Base-by-base conservation (phyloP, 2,888 invertebrate species). In the Neocrepidodera transversa region DNA sequence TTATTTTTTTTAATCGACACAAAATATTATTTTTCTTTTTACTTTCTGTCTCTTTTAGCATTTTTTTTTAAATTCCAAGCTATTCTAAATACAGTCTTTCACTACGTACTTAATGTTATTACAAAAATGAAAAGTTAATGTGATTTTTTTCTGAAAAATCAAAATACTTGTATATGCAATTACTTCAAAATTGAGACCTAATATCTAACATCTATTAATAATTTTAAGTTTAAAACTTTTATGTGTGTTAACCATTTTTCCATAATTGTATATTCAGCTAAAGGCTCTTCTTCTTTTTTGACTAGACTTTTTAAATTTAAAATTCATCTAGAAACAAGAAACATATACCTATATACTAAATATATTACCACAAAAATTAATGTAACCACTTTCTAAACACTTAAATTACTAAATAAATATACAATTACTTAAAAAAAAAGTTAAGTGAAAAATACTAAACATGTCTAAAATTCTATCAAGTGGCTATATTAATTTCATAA, bases 301-400 rank as follows among this genome's bases (percentile, higher is more conserved):
- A 68, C 68, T 67, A 68, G 68, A 68, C 50, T 66, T 68, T 66
- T 56, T 51, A 42, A 20, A 43, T 47, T 58, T 58, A 52, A 47
- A 55, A 62, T 55, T 55, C 61, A 59, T 63, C 64, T 58, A 62
- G 60, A 49, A 67, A 67, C 64, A 65, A n/a, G 63, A 67, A 67
- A 65, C 63, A 67, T 62, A 65, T 62, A 66, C 54, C 26, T 55
- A 55, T 40, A 40, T 16, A 17, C 50, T 57, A 53, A 35, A 52
- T 52, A 10, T 43, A 28, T 51, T 52, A 35, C 30, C 23, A 11
- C 18, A 40, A 23, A 57, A 57, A 51, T 57, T 48, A 61, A 56
- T 45, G 47, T 26, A 56, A 61, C 53, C 53, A 61, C 52, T 49
- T 28, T 30, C 36, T n/a, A n/a, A 26, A 57, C 56, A 57, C 48